phyloP scores from a whole-genome alignment of 2,888 invertebrate species.

The Pilophorus perplexus region DNA sequence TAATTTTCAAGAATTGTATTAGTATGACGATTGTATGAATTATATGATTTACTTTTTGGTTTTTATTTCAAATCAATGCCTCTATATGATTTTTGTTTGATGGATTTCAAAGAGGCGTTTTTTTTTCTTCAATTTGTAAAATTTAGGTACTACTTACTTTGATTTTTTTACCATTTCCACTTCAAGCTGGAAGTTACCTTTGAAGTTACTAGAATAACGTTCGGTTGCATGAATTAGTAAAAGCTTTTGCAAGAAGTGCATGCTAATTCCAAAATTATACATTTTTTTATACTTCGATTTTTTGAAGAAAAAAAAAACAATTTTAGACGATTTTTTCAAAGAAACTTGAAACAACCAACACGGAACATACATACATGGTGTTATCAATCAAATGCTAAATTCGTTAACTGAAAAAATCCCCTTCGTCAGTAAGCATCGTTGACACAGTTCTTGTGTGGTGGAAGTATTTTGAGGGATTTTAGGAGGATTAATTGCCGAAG shows the following conservation, averaged over 20 bases:
- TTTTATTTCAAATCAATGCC: not conserved
- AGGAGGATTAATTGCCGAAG: no score
- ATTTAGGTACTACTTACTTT: constrained; percentile 33
- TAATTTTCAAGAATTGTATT: constrained; percentile 1
- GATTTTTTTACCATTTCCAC: constrained; percentile 9
- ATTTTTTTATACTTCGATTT: not conserved
- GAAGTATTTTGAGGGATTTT: no score
- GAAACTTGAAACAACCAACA: no score
- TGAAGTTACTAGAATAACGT: no score
- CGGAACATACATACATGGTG: no score
- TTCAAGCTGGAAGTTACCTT: constrained; percentile 31
- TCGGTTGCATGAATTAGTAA: constrained; percentile 31
- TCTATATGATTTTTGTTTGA: constrained; percentile 14
- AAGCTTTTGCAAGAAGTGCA: constrained; percentile 36
- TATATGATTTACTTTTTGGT: not conserved
- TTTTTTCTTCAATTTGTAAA: constrained; percentile 16
- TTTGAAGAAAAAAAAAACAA: not conserved
- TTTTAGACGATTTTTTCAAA: no score
- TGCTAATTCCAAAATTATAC: constrained; percentile 24
- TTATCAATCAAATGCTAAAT: not conserved
- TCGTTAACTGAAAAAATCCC: not conserved
- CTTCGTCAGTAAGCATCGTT: no score
- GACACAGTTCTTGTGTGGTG: no score
- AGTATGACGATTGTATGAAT: not conserved
- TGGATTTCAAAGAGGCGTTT: not conserved